Conservation (phyloP, 1,140 invertebrate species). For the Lucilia sericata region DNA sequence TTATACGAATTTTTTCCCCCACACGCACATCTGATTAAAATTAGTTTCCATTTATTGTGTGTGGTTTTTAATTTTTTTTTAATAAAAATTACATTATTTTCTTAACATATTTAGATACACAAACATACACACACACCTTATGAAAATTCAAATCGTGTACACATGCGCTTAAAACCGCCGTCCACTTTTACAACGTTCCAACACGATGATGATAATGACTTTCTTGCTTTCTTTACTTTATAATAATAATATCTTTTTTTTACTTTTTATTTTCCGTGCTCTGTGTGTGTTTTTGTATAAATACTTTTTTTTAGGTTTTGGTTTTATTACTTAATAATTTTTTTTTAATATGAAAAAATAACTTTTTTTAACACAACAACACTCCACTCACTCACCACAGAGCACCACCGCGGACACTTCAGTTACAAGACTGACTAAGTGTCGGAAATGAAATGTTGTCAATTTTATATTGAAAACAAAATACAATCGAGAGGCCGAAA, state of each 20-base stretch:
- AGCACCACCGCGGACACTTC: constrained; percentile 41
- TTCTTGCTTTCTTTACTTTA: constrained; percentile 11
- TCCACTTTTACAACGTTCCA: not conserved
- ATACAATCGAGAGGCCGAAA: constrained; percentile 33
- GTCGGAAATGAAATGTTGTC: constrained; percentile 50
- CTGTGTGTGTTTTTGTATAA: not conserved
- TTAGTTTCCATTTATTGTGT: not conserved
- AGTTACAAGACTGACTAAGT: constrained; percentile 46
- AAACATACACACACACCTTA: not conserved
- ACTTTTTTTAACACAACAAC: not conserved
- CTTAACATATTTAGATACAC: not conserved
- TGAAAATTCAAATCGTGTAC: not conserved
- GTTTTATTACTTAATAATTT: constrained; percentile 22
- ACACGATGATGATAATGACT: not conserved
- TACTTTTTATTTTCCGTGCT: constrained; percentile 15
- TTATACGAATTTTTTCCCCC: not conserved
- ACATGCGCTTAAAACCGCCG: not conserved
- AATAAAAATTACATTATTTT: not conserved
- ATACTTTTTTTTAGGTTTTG: not conserved
- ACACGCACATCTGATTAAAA: not conserved
- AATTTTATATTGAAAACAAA: constrained; percentile 47
- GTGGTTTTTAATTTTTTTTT: not conserved
- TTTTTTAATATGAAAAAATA: not conserved
- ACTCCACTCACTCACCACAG: not conserved
- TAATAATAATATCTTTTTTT: not conserved